Evolutionary conservation across 1,140 invertebrate species (phyloP).

Genomic region (Agrypnia vestita): DNA sequence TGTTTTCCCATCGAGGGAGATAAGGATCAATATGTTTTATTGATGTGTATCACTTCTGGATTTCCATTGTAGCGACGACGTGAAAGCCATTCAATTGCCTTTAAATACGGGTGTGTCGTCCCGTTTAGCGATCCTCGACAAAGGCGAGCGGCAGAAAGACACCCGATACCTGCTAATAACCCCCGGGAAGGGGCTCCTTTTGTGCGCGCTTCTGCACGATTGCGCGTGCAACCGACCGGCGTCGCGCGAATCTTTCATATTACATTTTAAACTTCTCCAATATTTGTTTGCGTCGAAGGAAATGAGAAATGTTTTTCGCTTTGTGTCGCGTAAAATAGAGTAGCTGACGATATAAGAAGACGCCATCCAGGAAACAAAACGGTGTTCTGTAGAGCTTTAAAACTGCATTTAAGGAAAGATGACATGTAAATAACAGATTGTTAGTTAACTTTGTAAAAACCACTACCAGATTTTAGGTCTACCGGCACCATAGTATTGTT

Average conservation of each 20-base stretch:
- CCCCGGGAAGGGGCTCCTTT: slow-evolving; percentile 43
- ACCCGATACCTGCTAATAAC: slow-evolving; percentile 60
- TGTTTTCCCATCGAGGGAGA: slow-evolving; percentile 35
- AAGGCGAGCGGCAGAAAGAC: slow-evolving; percentile 43
- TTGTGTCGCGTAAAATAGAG: not conserved
- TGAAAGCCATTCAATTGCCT: slow-evolving; percentile 55
- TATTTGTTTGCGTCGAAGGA: not conserved
- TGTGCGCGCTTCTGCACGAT: slow-evolving; percentile 55
- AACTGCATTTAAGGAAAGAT: too few relatives aligned
- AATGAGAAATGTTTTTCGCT: slow-evolving; percentile 33
- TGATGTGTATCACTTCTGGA: slow-evolving; percentile 59
- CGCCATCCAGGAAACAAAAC: not conserved
- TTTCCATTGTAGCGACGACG: slow-evolving; percentile 43
- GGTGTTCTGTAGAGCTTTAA: too few relatives aligned
- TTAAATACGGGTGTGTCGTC: slow-evolving; percentile 47
- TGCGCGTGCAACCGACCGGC: slow-evolving; percentile 49
- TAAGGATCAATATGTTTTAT: slow-evolving; percentile 57
- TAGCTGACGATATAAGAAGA: not conserved
- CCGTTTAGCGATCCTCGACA: slow-evolving; percentile 24
- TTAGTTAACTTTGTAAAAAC: too few relatives aligned
- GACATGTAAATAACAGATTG: too few relatives aligned
- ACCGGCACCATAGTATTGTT: too few relatives aligned
- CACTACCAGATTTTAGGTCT: too few relatives aligned
- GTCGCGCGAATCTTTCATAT: not conserved
- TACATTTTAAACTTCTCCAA: slow-evolving; percentile 8